Evolutionary conservation across 1,140 invertebrate species (phyloP).

Genomic region (Drosophila bocqueti): DNA sequence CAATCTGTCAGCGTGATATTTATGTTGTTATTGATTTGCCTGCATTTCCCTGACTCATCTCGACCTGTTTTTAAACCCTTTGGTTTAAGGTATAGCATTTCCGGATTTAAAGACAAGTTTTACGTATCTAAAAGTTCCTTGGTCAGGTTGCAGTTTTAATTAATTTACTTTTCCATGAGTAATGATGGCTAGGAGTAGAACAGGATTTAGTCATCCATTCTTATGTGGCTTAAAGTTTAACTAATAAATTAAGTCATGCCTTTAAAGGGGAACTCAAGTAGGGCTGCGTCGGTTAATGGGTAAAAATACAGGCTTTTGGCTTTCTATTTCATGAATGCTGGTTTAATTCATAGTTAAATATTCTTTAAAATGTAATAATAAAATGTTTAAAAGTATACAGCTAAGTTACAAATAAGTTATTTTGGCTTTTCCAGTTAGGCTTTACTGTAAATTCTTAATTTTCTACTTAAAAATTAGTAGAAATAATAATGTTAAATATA

Average conservation of each 20-base stretch:
- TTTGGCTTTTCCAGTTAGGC: too few species aligned
- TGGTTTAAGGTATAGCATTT: constrained; percentile 1
- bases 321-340: too few species aligned
- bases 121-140: neutral
- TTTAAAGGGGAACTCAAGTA: neutral
- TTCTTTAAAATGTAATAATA: neutral
- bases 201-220: neutral
- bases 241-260: constrained; percentile 4
- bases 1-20: constrained; percentile 45
- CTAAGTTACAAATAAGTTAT: neutral
- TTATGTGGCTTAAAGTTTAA: constrained; percentile 1
- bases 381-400: neutral
- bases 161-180: constrained; percentile 8
- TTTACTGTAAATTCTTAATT: too few species aligned
- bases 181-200: neutral
- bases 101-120: constrained; percentile 5
- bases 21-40: constrained; percentile 28
- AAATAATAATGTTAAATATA: neutral
- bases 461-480: neutral
- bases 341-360: too few species aligned
- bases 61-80: constrained; percentile 1
- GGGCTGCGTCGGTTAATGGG: neutral
- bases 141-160: constrained; percentile 6
- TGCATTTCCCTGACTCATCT: constrained; percentile 45
- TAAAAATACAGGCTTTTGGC: neutral